phyloP scores from a whole-genome alignment of 2,113 vertebrate genomes.

The Himantopus leucocephalus region DNA sequence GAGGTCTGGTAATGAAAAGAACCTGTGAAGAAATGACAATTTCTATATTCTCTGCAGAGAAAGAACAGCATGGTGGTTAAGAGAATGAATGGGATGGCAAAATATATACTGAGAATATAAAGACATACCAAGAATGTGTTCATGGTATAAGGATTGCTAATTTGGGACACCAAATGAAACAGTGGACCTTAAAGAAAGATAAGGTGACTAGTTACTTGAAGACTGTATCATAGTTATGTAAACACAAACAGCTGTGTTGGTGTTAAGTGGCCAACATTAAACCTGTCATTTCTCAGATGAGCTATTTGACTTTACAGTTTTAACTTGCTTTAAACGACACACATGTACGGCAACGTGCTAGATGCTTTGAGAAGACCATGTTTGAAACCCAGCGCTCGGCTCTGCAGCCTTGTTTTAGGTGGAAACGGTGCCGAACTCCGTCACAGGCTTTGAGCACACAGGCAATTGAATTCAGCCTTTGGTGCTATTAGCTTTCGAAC shows the following conservation, averaged over 20 bases:
- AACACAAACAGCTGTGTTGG: not conserved
- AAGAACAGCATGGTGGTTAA: not conserved
- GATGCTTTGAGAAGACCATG: not conserved
- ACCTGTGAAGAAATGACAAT: not conserved
- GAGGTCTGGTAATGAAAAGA: not conserved
- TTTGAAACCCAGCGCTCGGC: rapidly evolving
- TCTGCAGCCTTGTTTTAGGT: not conserved
- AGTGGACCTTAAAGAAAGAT: not conserved
- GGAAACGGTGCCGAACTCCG: not conserved
- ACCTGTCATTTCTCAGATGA: not conserved
- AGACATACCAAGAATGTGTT: not conserved
- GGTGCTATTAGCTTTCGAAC: not conserved
- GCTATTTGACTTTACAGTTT: not conserved
- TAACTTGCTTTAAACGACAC: not conserved
- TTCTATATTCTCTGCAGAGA: not conserved
- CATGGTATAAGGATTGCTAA: not conserved
- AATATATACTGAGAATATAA: not conserved
- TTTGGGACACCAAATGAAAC: not conserved
- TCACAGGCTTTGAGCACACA: not conserved
- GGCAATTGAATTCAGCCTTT: not conserved
- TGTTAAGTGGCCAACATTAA: not conserved
- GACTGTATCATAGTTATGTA: not conserved
- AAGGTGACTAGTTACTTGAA: not conserved
- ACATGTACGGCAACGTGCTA: rapidly evolving
- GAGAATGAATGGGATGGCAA: not conserved